A percentile compares a stretch with the other conserved stretches of the same genome.
phyloP scores from a whole-genome alignment of 2,113 vertebrate species.

The Rafetus swinhoei region DNA sequence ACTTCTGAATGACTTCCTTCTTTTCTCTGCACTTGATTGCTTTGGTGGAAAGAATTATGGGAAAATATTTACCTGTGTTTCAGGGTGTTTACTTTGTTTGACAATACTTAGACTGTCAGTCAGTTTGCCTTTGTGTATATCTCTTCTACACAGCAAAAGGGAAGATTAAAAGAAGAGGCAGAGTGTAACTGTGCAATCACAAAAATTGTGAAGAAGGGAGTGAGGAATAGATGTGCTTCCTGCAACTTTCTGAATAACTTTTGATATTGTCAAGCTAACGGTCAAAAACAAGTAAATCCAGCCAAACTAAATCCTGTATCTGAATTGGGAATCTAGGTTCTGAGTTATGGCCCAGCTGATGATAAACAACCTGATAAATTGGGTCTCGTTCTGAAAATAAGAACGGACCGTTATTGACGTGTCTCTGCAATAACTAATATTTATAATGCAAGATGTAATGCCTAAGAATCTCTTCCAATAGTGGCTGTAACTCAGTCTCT shows the following conservation, averaged over 20 bases:
- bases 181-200: neutral
- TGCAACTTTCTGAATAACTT: neutral
- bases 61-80: neutral
- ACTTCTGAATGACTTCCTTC: neutral
- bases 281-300: neutral
- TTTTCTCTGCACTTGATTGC: neutral
- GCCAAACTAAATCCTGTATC: slow-evolving; percentile 28
- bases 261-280: neutral
- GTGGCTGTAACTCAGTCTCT: too few relatives aligned
- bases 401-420: slow-evolving; percentile 34
- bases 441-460: slow-evolving; percentile 37
- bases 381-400: slow-evolving; percentile 27
- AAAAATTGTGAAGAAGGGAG: rapidly evolving
- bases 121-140: neutral
- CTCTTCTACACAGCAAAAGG: neutral
- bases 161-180: neutral
- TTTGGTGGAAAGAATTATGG: neutral
- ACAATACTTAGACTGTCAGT: neutral
- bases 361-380: slow-evolving; percentile 38
- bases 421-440: slow-evolving; percentile 40
- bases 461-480: too few relatives aligned
- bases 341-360: neutral
- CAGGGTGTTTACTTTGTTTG: neutral
- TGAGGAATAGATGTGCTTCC: neutral
- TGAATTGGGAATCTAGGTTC: slow-evolving; percentile 16